Evolutionary conservation across 2,113 vertebrate species (phyloP).

Genomic region (Rhinogobius similis): DNA sequence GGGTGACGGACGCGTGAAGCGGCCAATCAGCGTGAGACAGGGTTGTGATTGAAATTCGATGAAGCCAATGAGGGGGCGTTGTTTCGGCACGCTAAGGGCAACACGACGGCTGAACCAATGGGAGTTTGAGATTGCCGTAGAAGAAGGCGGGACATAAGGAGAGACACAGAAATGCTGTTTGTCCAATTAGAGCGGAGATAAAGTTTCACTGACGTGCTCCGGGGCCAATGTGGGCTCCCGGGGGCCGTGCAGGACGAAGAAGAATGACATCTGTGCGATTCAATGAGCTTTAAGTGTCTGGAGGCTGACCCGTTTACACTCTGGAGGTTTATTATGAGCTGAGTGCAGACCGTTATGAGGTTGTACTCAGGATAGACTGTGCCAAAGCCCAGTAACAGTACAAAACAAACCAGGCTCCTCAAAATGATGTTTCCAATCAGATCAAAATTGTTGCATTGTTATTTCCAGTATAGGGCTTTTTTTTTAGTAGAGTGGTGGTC

Average conservation of each 20-base stretch:
- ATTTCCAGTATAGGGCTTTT: too few relatives aligned
- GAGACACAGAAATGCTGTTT: neutral
- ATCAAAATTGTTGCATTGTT: too few relatives aligned
- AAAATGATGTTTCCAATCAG: too few relatives aligned
- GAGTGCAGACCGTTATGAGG: conserved; percentile 15
- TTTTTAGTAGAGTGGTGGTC: too few relatives aligned
- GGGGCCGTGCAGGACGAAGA: conserved; percentile 31
- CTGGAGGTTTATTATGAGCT: conserved; percentile 9
- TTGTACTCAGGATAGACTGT: neutral
- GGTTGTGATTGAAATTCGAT: conserved; percentile 54
- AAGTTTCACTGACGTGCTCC: conserved; percentile 56
- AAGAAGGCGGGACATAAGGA: conserved; percentile 31
- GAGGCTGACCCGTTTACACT: conserved; percentile 27
- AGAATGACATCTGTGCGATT: conserved; percentile 55
- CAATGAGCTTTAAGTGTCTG: conserved; percentile 41
- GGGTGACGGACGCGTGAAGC: conserved; percentile 8
- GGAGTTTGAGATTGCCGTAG: conserved; percentile 12
- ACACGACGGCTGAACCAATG: conserved; percentile 58
- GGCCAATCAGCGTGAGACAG: conserved; percentile 42
- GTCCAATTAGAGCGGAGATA: conserved; percentile 45
- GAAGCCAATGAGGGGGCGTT: neutral
- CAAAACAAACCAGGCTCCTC: too few relatives aligned
- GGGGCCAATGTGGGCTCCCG: conserved; percentile 57
- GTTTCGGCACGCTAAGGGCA: conserved; percentile 4
- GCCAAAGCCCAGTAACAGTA: too few relatives aligned